Conservation (phyloP, 2,113 vertebrate species). For the Callionymus lyra region DNA sequence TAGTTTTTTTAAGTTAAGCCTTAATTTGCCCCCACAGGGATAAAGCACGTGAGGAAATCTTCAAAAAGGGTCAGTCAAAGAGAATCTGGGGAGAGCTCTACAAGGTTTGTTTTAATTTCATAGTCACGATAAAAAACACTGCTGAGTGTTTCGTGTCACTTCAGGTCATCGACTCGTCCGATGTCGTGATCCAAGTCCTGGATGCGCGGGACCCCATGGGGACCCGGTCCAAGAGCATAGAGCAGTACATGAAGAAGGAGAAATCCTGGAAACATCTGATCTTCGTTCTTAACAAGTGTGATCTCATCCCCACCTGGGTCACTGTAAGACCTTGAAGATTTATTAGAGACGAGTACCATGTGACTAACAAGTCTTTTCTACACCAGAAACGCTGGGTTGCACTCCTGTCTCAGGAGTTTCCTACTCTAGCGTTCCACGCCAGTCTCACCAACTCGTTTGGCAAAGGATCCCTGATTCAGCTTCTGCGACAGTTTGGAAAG, state of each 20-base stretch:
- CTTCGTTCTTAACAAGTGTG: constrained; percentile 97
- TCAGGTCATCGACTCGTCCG: constrained; percentile 95
- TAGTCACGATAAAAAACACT: not conserved
- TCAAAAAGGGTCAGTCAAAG: constrained; percentile 93
- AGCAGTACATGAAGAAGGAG: constrained; percentile 91
- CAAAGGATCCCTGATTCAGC: constrained; percentile 96
- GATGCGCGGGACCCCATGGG: constrained; percentile 94
- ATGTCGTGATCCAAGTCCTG: constrained; percentile 95
- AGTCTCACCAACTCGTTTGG: constrained; percentile 97
- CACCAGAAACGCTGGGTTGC: constrained; percentile 92
- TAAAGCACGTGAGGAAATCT: constrained; percentile 88
- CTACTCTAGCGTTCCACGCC: constrained; percentile 92
- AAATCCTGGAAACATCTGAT: constrained; percentile 96
- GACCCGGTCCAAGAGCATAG: constrained; percentile 87
- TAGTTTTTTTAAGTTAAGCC: not conserved
- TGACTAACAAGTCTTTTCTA: not conserved
- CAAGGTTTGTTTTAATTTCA: constrained; percentile 68
- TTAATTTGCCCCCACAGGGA: constrained; percentile 61
- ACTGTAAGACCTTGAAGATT: constrained; percentile 70
- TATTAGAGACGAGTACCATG: not conserved
- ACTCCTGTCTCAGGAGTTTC: constrained; percentile 85
- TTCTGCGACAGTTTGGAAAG: constrained; percentile 96
- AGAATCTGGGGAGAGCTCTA: constrained; percentile 98
- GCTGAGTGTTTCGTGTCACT: not conserved
- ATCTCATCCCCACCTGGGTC: constrained; percentile 93